Conservation (phyloP, 2,113 vertebrate species). For the Epinephelus cyanopodus region DNA sequence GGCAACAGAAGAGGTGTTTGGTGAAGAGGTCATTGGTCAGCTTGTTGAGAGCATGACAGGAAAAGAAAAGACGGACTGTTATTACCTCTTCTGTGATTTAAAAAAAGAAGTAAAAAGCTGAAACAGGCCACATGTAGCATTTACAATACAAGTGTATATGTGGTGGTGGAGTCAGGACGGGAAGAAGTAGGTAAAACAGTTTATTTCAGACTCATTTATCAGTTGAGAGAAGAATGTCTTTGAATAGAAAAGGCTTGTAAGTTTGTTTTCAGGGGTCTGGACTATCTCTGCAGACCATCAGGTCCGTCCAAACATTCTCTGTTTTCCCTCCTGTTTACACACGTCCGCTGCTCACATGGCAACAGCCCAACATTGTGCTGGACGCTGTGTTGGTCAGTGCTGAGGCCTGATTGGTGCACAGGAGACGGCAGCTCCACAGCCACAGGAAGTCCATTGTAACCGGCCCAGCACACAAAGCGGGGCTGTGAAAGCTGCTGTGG, state of each 20-base stretch:
- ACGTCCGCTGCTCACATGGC: slow-evolving; percentile 41
- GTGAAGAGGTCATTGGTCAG: background rate
- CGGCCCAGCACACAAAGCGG: slow-evolving; percentile 26
- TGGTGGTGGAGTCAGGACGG: background rate
- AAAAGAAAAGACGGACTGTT: background rate
- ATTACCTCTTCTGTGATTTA: background rate
- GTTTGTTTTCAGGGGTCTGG: slow-evolving; percentile 10
- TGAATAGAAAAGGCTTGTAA: background rate
- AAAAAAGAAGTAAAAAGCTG: background rate
- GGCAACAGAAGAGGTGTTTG: background rate
- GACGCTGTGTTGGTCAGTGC: slow-evolving; percentile 31
- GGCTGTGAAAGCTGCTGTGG: slow-evolving; percentile 26
- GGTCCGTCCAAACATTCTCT: slow-evolving; percentile 49
- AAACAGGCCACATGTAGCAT: background rate
- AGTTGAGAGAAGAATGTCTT: background rate
- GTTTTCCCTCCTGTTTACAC: slow-evolving; percentile 56
- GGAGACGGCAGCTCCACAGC: slow-evolving; percentile 25
- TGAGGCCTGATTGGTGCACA: slow-evolving; percentile 50
- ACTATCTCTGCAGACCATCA: slow-evolving; percentile 43
- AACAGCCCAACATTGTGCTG: slow-evolving; percentile 43
- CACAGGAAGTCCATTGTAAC: slow-evolving; percentile 68
- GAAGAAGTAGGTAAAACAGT: background rate
- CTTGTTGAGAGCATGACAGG: background rate
- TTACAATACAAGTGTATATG: background rate
- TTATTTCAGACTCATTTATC: slow-evolving; percentile 12